phyloP scores from a whole-genome alignment of 1,140 invertebrate species.

The Samia ricini region DNA sequence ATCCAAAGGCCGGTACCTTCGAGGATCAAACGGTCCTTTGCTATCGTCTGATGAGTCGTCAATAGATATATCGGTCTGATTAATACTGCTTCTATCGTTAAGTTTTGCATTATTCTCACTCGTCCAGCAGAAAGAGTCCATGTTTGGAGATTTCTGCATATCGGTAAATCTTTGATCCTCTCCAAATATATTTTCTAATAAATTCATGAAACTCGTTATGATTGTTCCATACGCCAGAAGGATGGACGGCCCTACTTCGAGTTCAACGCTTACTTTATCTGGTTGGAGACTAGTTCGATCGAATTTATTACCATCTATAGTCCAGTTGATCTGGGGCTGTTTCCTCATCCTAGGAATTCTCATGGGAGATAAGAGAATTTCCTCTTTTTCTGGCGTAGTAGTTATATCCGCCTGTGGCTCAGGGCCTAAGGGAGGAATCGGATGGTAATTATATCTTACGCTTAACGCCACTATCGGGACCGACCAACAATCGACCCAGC shows the following conservation, averaged over 20 bases:
- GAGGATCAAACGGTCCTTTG: conserved; percentile 86
- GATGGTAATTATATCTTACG: conserved; percentile 94
- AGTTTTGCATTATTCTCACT: conserved; percentile 71
- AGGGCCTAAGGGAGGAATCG: conserved; percentile 90
- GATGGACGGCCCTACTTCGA: conserved; percentile 95
- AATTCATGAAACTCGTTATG: conserved; percentile 91
- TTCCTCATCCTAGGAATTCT: conserved; percentile 89
- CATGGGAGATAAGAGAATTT: conserved; percentile 93
- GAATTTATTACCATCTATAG: conserved; percentile 84
- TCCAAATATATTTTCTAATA: conserved; percentile 98
- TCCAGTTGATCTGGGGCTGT: conserved; percentile 84
- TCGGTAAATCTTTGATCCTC: conserved; percentile 96
- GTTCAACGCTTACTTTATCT: conserved; percentile 92
- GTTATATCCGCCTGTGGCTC: conserved; percentile 93
- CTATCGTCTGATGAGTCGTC: conserved; percentile 76
- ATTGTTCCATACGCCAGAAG: conserved; percentile 93
- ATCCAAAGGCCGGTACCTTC: conserved; percentile 92
- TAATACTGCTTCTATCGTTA: conserved; percentile 73
- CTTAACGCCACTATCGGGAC: conserved; percentile 95
- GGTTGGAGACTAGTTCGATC: conserved; percentile 90
- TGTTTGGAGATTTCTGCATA: conserved; percentile 84
- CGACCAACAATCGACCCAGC: conserved; percentile 98
- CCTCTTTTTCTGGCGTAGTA: conserved; percentile 95
- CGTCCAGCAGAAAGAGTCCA: conserved; percentile 73
- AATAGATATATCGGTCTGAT: conserved; percentile 78